Base-by-base conservation (phyloP, 2,888 invertebrate species). In the Zele albiditarsus region DNA sequence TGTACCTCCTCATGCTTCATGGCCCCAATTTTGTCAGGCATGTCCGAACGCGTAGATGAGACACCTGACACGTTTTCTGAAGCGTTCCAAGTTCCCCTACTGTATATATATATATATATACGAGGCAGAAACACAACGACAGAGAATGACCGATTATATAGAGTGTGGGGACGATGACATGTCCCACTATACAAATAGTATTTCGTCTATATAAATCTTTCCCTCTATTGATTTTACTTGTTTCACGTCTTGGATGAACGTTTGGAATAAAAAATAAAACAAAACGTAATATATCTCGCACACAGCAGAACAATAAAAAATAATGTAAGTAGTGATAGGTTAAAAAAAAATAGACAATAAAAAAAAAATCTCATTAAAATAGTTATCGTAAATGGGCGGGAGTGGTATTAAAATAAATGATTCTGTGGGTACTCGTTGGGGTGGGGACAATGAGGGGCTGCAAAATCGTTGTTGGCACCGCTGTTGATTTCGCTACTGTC, bases 361-460 rank as follows among this genome's bases (percentile, higher is more conserved):
- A 71, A 62, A 57, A 25, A 57, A 67, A 63, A 67, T 31, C 66
- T 71, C 66, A 71, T 71, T 67, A 67, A 75, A 75, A 67, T 67
- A 31, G 67, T 71, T 75, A 75, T 75, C 75, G 57, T 49, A 65
- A 75, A 75, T 60, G 75, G 60, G 75, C 60, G 67, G 60, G 27
- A 74, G 74, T 65, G 71, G 71, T 75, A 71, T 75, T 67, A 75
- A 75, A 75, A 75, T 71, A 75, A 71, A 71, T 68, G 75, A 71
- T 75, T 75, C 16, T 38, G 38, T 53, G 49, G 49, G 20, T n/a
- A 65, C 25, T 16, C 20, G 38, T 38, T 25, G 57, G 16, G 42
- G 23, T 20, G 28, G 49, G 68, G 20, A 31, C 33, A 65, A 65
- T 38, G 38, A 42, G 38, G 33, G 53, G 33, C 62, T 46, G 31